A percentile compares a stretch with the other conserved stretches of the same genome.
Evolutionary conservation across 2,113 vertebrate species (phyloP).

Genomic region (Desmodus rotundus): DNA sequence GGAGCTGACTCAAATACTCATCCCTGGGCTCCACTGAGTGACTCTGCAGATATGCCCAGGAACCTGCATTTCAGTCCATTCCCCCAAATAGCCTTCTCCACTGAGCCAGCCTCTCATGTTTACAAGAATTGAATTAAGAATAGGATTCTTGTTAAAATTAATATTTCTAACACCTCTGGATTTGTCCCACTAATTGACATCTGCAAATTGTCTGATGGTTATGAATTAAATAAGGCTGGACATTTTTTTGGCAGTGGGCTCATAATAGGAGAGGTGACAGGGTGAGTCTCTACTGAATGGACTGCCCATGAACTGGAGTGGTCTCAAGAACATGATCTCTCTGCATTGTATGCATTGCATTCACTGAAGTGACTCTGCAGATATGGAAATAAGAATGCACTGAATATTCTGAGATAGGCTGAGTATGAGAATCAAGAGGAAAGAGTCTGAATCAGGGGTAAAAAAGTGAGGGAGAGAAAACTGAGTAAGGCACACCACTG

Average conservation of each 20-base stretch:
- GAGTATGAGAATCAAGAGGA: background rate
- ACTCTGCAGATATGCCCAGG: no score
- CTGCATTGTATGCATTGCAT: accelerated
- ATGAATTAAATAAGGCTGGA: background rate
- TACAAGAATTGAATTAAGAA: accelerated
- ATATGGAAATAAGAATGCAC: background rate
- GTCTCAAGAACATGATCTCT: background rate
- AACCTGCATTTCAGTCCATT: background rate
- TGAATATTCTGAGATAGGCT: background rate
- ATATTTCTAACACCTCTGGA: background rate
- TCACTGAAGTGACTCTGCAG: no score
- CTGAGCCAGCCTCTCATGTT: background rate
- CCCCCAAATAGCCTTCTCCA: background rate
- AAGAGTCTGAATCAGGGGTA: background rate
- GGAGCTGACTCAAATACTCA: no score
- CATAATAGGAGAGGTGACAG: background rate
- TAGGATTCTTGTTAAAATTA: background rate
- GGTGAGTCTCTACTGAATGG: no score
- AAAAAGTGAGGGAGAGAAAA: no score
- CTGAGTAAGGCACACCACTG: accelerated
- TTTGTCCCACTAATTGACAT: accelerated
- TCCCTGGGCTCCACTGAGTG: accelerated
- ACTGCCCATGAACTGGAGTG: background rate
- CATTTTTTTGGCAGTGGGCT: background rate
- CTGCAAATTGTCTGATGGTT: background rate